Base-by-base conservation (phyloP, 1,140 invertebrate genomes). In the Procambarus clarkii region DNA sequence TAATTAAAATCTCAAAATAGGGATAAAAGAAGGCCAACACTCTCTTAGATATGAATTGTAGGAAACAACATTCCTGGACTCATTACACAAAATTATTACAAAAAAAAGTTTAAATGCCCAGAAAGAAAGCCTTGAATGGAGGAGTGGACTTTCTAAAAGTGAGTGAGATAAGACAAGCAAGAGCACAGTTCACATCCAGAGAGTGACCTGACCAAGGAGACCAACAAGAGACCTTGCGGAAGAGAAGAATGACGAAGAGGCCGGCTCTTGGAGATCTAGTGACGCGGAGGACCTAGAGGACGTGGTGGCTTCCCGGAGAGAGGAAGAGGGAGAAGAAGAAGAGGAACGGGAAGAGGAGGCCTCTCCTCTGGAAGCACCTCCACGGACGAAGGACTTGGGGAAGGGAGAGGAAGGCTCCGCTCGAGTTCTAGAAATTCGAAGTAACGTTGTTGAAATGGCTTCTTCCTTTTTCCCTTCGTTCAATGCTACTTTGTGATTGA, bases 151-250 rank as follows among this genome's bases (percentile, higher is more conserved):
- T 34, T 34, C 34, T 34, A 34, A 34, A 34, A 54, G 13, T 54
- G 50, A 54, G 50, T 54, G 50, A 54, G 4, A 13, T 54, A 54
- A 54, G 24, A 8, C 0, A 74, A 11, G 69, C 34, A 24, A 15
- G 8, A 4, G 2, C 7, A 24, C 24, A 74, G 34, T 24, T 74
- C 69, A 74, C 69, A 74, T 74, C 69, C 69, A 74, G 69, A 74
- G n/a, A 34, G 69, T 9, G 69, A 54, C 4, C 34, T 74, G 24
- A 74, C 69, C 34, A 15, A 11, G 34, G 78, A 54, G 46, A 54
- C 71, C 15, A 18, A 60, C 5, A 71, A 85, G 50, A 91, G 81
- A 91, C 89, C 89, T 91, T 46, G 89, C 64, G 74, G 74, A 11
- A 21, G 54, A 34, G 74, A 69, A 78, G 82, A 44, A 45, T 50